Evolutionary conservation across 2,113 vertebrate genomes (phyloP), one percentile per base, ranked within the genome.

Genomic region (Triplophysa dalaica): DNA sequence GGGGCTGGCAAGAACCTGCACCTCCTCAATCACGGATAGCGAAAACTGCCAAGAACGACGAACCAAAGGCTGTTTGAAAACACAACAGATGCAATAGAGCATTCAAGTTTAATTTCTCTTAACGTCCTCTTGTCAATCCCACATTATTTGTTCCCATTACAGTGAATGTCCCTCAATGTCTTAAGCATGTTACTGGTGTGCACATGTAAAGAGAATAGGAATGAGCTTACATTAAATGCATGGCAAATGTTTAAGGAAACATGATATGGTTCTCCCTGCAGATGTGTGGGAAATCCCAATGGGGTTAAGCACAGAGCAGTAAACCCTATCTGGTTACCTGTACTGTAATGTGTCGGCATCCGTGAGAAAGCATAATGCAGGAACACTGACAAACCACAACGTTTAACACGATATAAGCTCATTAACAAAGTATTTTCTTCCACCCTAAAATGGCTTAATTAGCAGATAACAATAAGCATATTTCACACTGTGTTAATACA

Each of bases 241-340:
- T 13, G n/a, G 33, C 14, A 29, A 13, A 48, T 70, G 22, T 52
- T 52, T 22, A 26, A 54, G 22, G 24, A 21, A 70, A 70, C 14
- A 70, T 52, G 22, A 77, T 70, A 19, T 22, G 84, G 68, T 80
- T 16, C 38, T 66, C 50, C 63, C 84, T 2, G 80, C 75, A 76
- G 72, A 29, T 60, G 3, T 33, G 8, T 81, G 85, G 70, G 83
- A 90, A 79, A 80, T 85, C 41, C 33, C 85, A 80, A 50, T 77
- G 54, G 50, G 80, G 82, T 83, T 87, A 83, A 3, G 24, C 81
- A 89, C 33, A 56, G 13, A 10, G 63, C 72, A n/a, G 21, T 75
- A 66, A 62, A 56, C 76, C 26, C 3, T 69, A 21, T 69, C 41
- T 61, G 21, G 54, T 69, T 45, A 78, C 33, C 54, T 56, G n/a